phyloP scores from a whole-genome alignment of 1,140 invertebrate genomes.

The Drosophila truncata region DNA sequence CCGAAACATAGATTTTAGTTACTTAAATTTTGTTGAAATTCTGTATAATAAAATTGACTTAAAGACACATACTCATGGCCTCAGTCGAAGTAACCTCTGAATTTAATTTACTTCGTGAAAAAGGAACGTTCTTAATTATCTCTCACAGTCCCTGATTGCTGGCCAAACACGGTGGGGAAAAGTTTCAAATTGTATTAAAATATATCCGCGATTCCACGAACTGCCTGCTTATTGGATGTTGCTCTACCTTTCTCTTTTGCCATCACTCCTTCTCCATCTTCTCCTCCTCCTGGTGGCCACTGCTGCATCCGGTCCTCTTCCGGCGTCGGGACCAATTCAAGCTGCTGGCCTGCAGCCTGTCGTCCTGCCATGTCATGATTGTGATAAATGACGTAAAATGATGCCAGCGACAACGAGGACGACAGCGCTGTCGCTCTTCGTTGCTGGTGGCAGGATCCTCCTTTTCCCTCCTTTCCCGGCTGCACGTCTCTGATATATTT shows the following conservation, averaged over 20 bases:
- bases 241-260: not conserved
- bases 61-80: not conserved
- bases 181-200: slow-evolving; percentile 66
- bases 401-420: slow-evolving; percentile 73
- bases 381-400: slow-evolving; percentile 83
- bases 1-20: not conserved
- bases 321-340: slow-evolving; percentile 30
- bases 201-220: slow-evolving; percentile 43
- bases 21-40: not conserved
- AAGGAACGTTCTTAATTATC: slow-evolving; percentile 43
- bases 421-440: slow-evolving; percentile 63
- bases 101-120: slow-evolving; percentile 30
- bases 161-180: slow-evolving; percentile 36
- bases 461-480: not conserved
- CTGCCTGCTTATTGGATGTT: slow-evolving; percentile 28
- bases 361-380: slow-evolving; percentile 79
- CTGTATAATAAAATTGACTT: not conserved
- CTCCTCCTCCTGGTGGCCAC: slow-evolving; percentile 1
- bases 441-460: slow-evolving; percentile 34
- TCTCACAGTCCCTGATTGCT: slow-evolving; percentile 57
- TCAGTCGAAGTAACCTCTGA: not conserved
- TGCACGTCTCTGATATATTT: slow-evolving; percentile 57
- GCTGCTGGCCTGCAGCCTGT: slow-evolving; percentile 47
- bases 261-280: not conserved
- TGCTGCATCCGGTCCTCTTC: slow-evolving; percentile 24